Conservation (phyloP, 1,140 invertebrate genomes). For the Patella vulgata region DNA sequence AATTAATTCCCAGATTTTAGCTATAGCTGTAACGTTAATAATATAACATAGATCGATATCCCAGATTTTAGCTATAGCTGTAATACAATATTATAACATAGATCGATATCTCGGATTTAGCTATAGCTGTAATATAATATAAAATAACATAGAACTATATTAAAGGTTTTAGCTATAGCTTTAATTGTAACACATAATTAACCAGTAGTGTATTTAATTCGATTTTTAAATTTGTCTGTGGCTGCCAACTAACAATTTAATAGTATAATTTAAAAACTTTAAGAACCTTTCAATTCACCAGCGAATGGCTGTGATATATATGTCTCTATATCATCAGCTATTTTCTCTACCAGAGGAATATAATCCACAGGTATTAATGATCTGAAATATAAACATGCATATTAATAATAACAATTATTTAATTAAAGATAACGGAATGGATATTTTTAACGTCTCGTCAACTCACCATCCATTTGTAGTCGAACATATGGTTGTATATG, state of each 20-base stretch:
- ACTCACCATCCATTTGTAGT: no score
- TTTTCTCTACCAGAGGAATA: conserved; percentile 30
- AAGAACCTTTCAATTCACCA: conserved; percentile 48
- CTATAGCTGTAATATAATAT: no score
- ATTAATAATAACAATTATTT: conserved; percentile 7
- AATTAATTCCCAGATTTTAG: no score
- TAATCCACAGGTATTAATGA: conserved; percentile 20
- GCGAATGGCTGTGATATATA: conserved; percentile 39
- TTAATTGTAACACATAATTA: no score
- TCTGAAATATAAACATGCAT: conserved; percentile 21
- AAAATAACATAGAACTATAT: no score
- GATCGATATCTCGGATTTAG: no score
- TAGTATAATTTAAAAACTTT: no score
- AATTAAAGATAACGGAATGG: no score
- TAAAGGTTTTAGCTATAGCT: no score
- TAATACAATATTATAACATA: background rate
- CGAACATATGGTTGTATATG: no score
- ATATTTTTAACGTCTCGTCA: background rate
- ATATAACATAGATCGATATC: conserved; percentile 42
- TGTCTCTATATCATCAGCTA: conserved; percentile 35
- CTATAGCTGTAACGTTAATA: conserved; percentile 45
- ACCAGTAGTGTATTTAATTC: background rate
- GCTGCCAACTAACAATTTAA: no score
- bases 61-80: conserved; percentile 42
- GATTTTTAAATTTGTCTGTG: no score